Conservation (phyloP, 2,888 invertebrate species). For the Drosophila colorata region DNA sequence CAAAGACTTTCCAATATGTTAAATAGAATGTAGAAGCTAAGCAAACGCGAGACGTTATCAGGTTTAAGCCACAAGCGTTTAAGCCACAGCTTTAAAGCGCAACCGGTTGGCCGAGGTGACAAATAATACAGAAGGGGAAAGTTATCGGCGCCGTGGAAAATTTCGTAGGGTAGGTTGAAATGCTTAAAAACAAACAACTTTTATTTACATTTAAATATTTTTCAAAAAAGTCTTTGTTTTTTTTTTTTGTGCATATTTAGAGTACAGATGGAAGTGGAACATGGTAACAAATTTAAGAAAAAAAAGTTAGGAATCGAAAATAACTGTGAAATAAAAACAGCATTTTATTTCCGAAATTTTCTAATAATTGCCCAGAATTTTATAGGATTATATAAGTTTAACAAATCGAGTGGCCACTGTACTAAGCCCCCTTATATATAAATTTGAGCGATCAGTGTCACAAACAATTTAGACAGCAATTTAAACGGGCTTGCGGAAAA, state of each 20-base stretch:
- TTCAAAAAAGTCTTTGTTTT: no score
- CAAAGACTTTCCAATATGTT: conserved; percentile 51
- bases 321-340: no score
- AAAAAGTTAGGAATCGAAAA: no score
- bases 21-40: conserved; percentile 51
- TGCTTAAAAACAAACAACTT: conserved; percentile 6
- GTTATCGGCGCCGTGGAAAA: conserved; percentile 36
- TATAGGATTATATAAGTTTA: background rate
- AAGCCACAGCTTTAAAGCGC: conserved; percentile 1
- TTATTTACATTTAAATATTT: no score
- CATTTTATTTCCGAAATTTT: no score
- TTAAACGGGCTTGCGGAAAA: conserved; percentile 20
- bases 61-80: conserved; percentile 17
- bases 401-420: conserved; percentile 22
- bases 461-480: conserved; percentile 36
- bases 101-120: conserved; percentile 41
- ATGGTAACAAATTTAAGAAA: no score
- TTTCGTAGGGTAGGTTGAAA: conserved; percentile 60
- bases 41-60: conserved; percentile 9
- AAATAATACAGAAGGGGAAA: conserved; percentile 51
- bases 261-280: no score
- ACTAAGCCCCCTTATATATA: background rate
- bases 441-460: conserved; percentile 32
- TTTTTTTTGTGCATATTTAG: no score
- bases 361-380: no score